Base-by-base conservation (phyloP, 2,113 vertebrate species). In the Leuciscus idus region DNA sequence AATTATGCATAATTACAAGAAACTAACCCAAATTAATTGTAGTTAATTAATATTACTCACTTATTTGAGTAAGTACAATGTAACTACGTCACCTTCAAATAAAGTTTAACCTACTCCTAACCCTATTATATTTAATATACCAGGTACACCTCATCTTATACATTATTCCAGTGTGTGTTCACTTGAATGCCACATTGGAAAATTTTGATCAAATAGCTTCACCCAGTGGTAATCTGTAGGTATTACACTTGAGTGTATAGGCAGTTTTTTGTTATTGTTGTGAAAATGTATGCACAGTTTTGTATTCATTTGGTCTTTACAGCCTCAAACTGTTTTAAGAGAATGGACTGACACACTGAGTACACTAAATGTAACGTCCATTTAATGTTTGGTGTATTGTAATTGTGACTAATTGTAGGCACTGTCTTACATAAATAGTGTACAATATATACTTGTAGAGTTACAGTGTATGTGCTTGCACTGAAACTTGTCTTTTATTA, bases 201-300 rank as follows among this genome's bases (percentile, higher is more conserved):
- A 75, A 39, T 43, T 3, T 4, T 80, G 21, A 61, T 61, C 77
- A 80, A 80, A 80, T 23, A 61, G 57, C 50, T 15, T 33, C 88
- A 81, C 72, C 88, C 62, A 50, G 88, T 89, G 88, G 85, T 61
- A 2, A 3, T 68, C 1, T 4, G 8, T 9, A 75, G n/a, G 9
- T 75, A 86, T 36, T 81, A 76, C 84, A 85, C 13, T 73, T 57
- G 15, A 55, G 30, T 26, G 8, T 39, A 7, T 72, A 3, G 10
- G 48, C 30, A 39, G 2, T 7, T 3, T 66, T 46, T 3, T 43
- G 1, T 21, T 7, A 36, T 36, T 79, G 21, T 33, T 19, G 33
- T n/a, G 33, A 79, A 57, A 23, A n/a, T 57, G 75, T 64, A 36
- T 80, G 57, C 17, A 10, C 0, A n/a, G 19, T 77, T n/a, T 46